A percentile compares a stretch with the other conserved stretches of the same genome.
Evolutionary conservation across 2,113 vertebrate genomes (phyloP).

Genomic region (Cyanoramphus novaezelandiae): DNA sequence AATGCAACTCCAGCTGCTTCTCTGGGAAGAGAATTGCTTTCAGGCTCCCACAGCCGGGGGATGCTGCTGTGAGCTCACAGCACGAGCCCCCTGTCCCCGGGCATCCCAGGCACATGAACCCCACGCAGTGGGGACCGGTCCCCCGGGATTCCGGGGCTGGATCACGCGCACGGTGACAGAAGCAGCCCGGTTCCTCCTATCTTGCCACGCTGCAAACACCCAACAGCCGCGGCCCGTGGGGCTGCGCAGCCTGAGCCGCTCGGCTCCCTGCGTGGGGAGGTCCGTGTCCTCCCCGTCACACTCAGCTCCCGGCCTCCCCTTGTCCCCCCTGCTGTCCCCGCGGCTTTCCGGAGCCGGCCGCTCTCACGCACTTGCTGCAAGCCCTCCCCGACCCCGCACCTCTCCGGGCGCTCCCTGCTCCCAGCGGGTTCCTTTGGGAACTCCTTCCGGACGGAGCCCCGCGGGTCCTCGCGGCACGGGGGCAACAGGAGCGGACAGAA

Average conservation of each 20-base stretch:
- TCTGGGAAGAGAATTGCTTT: background rate
- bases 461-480: fast-evolving
- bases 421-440: background rate
- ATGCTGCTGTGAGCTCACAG: background rate
- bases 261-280: fast-evolving
- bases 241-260: background rate
- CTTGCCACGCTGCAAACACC: background rate
- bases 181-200: background rate
- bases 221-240: fast-evolving
- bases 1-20: background rate
- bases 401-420: background rate
- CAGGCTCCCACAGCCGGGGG: background rate
- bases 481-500: background rate
- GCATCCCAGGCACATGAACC: background rate
- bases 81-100: fast-evolving
- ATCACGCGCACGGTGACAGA: background rate
- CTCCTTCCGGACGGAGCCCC: background rate
- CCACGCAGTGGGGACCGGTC: background rate
- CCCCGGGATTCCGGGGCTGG: background rate
- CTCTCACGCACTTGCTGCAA: background rate
- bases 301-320: background rate
- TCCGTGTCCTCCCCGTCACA: fast-evolving
- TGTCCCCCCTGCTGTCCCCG: background rate
- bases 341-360: background rate
- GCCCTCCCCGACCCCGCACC: background rate